These are phyloP conservation scores for Picus viridis DNA, from an alignment of 2,797 vertebrate species.

Conservation along the genomic window DNA sequence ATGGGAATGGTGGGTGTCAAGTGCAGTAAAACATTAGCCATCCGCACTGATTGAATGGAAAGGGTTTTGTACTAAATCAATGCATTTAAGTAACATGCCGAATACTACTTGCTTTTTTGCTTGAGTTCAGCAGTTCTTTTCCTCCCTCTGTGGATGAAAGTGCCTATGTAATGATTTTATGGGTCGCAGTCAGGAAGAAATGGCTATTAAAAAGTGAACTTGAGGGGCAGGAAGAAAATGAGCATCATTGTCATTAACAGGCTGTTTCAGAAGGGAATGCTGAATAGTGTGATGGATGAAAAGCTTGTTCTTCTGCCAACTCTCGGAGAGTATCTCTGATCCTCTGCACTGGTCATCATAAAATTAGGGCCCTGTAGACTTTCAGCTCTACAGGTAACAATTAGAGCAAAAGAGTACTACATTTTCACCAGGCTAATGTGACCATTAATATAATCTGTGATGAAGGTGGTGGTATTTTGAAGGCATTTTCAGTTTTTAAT, in stretches of 20 bases:
- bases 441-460: neutral
- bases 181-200: slow-evolving; percentile 66
- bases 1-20: slow-evolving; percentile 68
- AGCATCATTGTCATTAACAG: slow-evolving; percentile 66
- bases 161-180: slow-evolving; percentile 74
- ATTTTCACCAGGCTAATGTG: neutral
- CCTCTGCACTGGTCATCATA: neutral
- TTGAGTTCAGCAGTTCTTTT: slow-evolving; percentile 69
- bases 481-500: slow-evolving; percentile 28
- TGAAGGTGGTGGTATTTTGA: slow-evolving; percentile 2
- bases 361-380: slow-evolving; percentile 16
- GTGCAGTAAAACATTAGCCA: slow-evolving; percentile 71
- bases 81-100: slow-evolving; percentile 62
- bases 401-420: neutral
- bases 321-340: slow-evolving; percentile 1
- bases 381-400: slow-evolving; percentile 1
- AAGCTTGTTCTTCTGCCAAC: slow-evolving; percentile 1
- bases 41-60: slow-evolving; percentile 69
- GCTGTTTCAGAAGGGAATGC: slow-evolving; percentile 18
- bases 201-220: slow-evolving; percentile 70
- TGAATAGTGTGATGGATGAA: slow-evolving; percentile 47
- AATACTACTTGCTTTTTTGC: slow-evolving; percentile 63
- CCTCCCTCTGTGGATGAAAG: slow-evolving; percentile 61
- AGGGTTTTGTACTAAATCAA: slow-evolving; percentile 69
- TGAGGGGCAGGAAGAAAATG: slow-evolving; percentile 63